Base-by-base conservation (phyloP, 1,140 invertebrate genomes). In the Stratiolaelaps scimitus region DNA sequence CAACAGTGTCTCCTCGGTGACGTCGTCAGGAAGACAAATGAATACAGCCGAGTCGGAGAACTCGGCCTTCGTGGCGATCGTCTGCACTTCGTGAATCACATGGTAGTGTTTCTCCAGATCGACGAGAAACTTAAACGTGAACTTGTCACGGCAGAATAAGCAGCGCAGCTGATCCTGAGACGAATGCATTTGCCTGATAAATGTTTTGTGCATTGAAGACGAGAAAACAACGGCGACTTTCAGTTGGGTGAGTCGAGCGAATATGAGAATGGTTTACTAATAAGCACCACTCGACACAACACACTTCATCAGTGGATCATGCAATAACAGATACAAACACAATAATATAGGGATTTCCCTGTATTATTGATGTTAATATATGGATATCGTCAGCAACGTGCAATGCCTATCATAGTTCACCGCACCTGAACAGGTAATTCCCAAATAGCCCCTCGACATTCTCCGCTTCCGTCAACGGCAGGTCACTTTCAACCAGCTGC, bases 61-160 rank as follows among this genome's bases (percentile, higher is more conserved):
- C 29, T 72, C 70, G 10, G 71, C 71, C 47, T 71, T 70, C 13
- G 34, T 64, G 19, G 66, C 68, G 15, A 71, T 68, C 15, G 71
- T 69, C 15, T 67, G 64, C 15, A 72, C 48, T 64, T 72, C 72
- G 66, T 72, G 72, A 10, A 70, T 67, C 20, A 69, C 64, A 53
- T 70, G 70, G 66, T 72, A 72, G 65, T 72, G 72, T 40, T 71
- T 72, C 60, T 72, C 72, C n/a, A 71, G 67, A 66, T 72, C 72
- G n/a, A 68, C 67, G 23, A 69, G 68, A 67, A 69, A 70, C 0
- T 67, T 64, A 13, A 71, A 64, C n/a, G 69, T 67, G 64, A 68
- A 69, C 30, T 70, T 70, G n/a, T 71, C 68, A 28, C 67, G 46
- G 53, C 72, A 72, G 43, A 72, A 70, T 30, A 71, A 56, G 65